Evolutionary conservation across 2,797 vertebrate genomes (phyloP), one percentile per base, ranked within the genome.

Genomic region (Alca torda): DNA sequence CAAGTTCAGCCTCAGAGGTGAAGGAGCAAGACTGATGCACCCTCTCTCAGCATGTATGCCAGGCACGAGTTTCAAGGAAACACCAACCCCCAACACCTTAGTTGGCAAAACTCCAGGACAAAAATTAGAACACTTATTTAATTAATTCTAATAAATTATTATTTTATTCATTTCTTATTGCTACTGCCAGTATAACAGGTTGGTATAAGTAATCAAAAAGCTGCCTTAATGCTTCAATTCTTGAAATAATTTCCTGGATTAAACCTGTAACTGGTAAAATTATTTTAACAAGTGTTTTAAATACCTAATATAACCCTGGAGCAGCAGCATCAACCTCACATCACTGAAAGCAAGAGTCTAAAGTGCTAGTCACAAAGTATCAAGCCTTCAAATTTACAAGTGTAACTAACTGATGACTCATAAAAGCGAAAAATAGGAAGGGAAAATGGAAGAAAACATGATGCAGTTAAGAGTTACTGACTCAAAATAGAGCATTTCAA

Each of bases 211-310:
- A 7, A 80, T 48, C 31, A 74, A n/a, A 80, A 78, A 84, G 16
- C 18, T 94, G 64, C 33, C 21, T 61, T 57, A 46, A 63, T 23
- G 37, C 30, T 84, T 84, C 46, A 68, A 54, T 73, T 90, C 31
- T 53, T 90, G 24, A 88, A 95, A 61, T 51, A 17, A 72, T 64
- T 93, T 86, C n/a, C 41, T 72, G 26, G 4, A 88, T 87, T 90
- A 87, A 95, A 82, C 6, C 21, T 16, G 2, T 31, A 82, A 86
- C 13, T 51, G 57, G 23, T 46, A 14, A 28, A 81, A 84, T 45
- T 73, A 82, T 46, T 81, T 88, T 64, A 84, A 81, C 17, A 70
- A 64, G 45, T 16, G 48, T 16, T 86, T 63, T 64, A 26, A 75
- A 12, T 31, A 35, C 11, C 37, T 35, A 67, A 59, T 20, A 30